Conservation (phyloP, 2,113 vertebrate species). For the Argyrosomus japonicus region DNA sequence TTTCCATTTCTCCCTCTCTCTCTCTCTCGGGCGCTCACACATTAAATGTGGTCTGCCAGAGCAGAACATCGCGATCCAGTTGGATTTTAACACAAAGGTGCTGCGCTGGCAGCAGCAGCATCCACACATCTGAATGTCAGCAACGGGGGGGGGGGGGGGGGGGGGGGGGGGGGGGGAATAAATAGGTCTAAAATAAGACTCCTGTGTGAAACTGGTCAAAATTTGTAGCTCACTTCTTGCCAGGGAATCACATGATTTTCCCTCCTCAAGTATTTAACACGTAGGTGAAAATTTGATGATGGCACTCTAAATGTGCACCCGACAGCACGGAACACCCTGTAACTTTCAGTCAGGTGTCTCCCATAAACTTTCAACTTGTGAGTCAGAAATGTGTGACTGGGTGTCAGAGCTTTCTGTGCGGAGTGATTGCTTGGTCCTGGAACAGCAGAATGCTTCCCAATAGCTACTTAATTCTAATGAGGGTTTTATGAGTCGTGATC, state of each 20-base stretch:
- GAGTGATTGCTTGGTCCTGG: constrained; percentile 59
- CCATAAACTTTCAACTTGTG: constrained; percentile 7
- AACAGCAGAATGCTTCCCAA: constrained; percentile 54
- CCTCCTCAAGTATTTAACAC: constrained; percentile 29
- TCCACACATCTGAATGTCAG: constrained; percentile 52
- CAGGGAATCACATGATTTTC: constrained; percentile 7
- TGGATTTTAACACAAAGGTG: constrained; percentile 56
- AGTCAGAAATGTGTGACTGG: constrained; percentile 24
- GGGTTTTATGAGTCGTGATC: constrained; percentile 77
- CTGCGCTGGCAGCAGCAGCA: constrained; percentile 48
- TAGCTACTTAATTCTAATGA: constrained; percentile 71
- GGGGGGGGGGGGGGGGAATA: constrained; percentile 17
- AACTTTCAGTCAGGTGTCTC: constrained; percentile 43
- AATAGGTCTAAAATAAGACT: constrained; percentile 47
- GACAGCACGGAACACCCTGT: constrained; percentile 15
- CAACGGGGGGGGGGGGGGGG: constrained; percentile 13
- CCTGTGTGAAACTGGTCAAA: constrained; percentile 44
- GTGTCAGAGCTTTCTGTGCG: constrained; percentile 9
- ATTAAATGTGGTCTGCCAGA: constrained; percentile 52
- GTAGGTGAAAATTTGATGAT: constrained; percentile 30
- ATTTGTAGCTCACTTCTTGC: constrained; percentile 16
- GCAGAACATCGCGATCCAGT: constrained; percentile 45
- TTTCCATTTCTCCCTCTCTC: constrained; percentile 4
- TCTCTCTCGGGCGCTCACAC: constrained; percentile 34
- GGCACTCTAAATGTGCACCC: constrained; percentile 15